Conservation (phyloP, 2,797 vertebrate species). For the Esox masquinongy region DNA sequence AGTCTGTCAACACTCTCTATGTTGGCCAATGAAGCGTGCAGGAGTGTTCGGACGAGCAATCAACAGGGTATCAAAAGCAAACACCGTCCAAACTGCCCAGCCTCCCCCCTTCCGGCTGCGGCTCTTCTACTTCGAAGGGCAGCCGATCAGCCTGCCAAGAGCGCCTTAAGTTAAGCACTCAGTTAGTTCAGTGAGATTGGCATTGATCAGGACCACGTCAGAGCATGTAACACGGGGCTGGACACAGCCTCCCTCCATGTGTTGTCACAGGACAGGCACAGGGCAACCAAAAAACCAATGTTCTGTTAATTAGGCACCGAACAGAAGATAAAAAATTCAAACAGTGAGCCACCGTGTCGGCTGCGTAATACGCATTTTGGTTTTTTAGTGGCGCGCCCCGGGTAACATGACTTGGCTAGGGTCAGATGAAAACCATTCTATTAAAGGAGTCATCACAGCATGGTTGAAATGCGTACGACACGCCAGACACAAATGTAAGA, state of each 20-base stretch:
- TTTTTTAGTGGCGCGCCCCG: background rate
- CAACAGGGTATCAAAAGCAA: conserved; percentile 56
- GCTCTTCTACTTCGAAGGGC: conserved; percentile 47
- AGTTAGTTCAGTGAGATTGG: conserved; percentile 74
- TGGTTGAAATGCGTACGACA: background rate
- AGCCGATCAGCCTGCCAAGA: conserved; percentile 54
- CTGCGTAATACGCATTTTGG: background rate
- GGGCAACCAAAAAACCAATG: background rate
- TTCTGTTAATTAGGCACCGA: background rate
- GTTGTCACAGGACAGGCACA: background rate
- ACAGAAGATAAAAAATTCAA: background rate
- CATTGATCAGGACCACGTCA: conserved; percentile 74
- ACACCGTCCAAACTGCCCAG: conserved; percentile 56
- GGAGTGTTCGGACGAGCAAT: conserved; percentile 45
- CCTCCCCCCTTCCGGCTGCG: conserved; percentile 61
- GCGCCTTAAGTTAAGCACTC: conserved; percentile 74
- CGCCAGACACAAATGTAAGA: conserved; percentile 43
- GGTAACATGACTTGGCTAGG: background rate
- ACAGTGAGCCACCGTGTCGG: background rate
- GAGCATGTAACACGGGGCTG: conserved; percentile 58
- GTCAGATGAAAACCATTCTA: background rate
- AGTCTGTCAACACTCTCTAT: conserved; percentile 64
- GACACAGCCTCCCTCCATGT: background rate
- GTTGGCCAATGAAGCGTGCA: conserved; percentile 47
- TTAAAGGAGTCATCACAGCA: background rate